phyloP scores from a whole-genome alignment of 2,888 invertebrate genomes.

The Cryptus viduatorius region DNA sequence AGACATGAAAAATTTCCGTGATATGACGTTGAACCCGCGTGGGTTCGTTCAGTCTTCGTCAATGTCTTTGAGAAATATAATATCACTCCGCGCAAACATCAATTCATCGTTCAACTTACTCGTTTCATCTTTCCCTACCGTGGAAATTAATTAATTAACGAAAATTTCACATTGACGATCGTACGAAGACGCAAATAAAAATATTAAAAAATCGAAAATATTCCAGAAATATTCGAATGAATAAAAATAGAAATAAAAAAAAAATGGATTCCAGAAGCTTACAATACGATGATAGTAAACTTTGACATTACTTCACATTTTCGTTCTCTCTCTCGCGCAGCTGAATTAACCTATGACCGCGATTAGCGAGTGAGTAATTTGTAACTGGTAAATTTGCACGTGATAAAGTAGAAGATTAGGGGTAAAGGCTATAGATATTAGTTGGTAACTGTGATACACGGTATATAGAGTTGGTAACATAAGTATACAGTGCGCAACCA shows the following conservation, averaged over 20 bases:
- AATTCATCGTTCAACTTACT: conserved; percentile 23
- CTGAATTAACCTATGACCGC: conserved; percentile 38
- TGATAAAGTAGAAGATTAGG: conserved; percentile 6
- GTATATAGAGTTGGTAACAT: conserved; percentile 13
- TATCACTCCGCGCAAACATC: conserved; percentile 58
- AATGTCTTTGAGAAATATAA: conserved; percentile 71
- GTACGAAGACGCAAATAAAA: conserved; percentile 3
- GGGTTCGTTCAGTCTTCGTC: conserved; percentile 75
- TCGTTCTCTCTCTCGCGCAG: conserved; percentile 12
- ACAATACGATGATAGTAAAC: not conserved
- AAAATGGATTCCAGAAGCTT: not conserved
- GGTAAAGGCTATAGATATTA: conserved; percentile 17
- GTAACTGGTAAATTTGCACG: conserved; percentile 37
- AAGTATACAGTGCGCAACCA: conserved; percentile 30
- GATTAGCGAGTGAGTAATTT: conserved; percentile 61
- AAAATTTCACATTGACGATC: conserved; percentile 41
- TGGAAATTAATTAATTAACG: conserved; percentile 65
- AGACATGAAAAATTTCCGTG: conserved; percentile 53
- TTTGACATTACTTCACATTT: not conserved
- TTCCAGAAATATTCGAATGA: not conserved
- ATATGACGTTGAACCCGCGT: conserved; percentile 50
- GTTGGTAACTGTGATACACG: conserved; percentile 22
- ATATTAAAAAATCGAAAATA: not conserved
- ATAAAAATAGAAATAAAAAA: not conserved
- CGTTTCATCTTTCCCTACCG: conserved; percentile 35